Evolutionary conservation across 2,888 invertebrate species (phyloP).

Genomic region (Atherix ibis): DNA sequence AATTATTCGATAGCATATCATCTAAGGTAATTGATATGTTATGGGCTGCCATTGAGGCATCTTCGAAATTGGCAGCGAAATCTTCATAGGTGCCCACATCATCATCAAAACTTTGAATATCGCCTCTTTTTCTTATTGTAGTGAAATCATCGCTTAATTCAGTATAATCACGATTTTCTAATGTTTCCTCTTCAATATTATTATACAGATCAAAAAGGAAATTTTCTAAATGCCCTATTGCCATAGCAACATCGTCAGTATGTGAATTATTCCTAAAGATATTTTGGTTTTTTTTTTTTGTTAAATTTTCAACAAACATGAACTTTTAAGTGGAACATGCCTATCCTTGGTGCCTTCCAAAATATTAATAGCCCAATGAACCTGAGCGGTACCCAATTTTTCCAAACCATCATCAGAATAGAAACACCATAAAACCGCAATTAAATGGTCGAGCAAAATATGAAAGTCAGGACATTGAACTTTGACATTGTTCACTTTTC

Average conservation of each 20-base stretch:
- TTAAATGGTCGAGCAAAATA: slow-evolving; percentile 14
- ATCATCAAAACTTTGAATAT: too few relatives aligned
- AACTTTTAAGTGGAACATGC: not conserved
- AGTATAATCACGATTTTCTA: too few relatives aligned
- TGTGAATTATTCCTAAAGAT: not conserved
- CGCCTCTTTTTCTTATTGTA: too few relatives aligned
- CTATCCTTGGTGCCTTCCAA: slow-evolving; percentile 13
- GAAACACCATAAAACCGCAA: slow-evolving; percentile 14
- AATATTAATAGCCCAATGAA: slow-evolving; percentile 15
- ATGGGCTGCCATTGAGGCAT: too few relatives aligned
- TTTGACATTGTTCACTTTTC: slow-evolving; percentile 4
- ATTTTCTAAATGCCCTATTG: slow-evolving; percentile 7
- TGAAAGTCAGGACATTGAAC: slow-evolving; percentile 13
- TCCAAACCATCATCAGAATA: slow-evolving; percentile 9
- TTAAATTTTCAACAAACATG: not conserved
- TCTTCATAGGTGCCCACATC: too few relatives aligned
- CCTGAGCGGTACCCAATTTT: slow-evolving; percentile 10
- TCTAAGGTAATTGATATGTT: too few relatives aligned
- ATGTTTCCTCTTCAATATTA: too few relatives aligned
- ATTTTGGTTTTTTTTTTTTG: too few relatives aligned
- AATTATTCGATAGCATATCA: too few relatives aligned
- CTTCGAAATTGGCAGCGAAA: too few relatives aligned
- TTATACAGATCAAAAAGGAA: slow-evolving; percentile 6
- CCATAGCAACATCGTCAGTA: slow-evolving; percentile 7
- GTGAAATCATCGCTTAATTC: too few relatives aligned